A percentile compares a stretch with the other conserved stretches of the same genome.
Evolutionary conservation across 2,113 vertebrate genomes (phyloP).

Genomic region (Calcarius ornatus): DNA sequence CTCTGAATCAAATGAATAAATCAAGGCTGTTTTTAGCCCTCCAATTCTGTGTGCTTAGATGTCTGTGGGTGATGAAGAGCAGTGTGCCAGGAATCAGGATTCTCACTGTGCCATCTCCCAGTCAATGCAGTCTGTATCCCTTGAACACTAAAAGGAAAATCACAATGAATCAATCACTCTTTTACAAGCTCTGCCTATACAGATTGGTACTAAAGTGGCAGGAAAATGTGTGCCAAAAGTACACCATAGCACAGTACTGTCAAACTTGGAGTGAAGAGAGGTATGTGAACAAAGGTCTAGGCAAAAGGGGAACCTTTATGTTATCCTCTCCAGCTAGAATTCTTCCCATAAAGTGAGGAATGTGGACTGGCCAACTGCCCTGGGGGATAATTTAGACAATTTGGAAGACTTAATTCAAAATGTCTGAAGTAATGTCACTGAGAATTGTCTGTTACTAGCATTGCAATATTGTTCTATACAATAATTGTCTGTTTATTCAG

Average conservation of each 20-base stretch:
- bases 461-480: neutral
- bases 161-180: neutral
- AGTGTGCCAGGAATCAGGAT: neutral
- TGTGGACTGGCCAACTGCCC: neutral
- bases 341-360: neutral
- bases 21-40: neutral
- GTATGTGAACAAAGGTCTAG: neutral
- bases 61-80: conserved; percentile 5
- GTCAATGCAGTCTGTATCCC: neutral
- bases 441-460: neutral
- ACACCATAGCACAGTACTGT: neutral
- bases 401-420: neutral
- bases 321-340: neutral
- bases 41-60: neutral
- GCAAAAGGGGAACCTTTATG: neutral
- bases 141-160: neutral
- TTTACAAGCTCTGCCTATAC: neutral
- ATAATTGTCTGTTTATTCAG: neutral
- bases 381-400: neutral
- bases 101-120: neutral
- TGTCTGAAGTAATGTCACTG: neutral
- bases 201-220: neutral
- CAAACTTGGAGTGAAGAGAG: neutral
- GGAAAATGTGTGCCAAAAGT: neutral
- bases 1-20: conserved; percentile 19